Evolutionary conservation across 1,140 invertebrate species (phyloP).

Genomic region (Papilio helenus): DNA sequence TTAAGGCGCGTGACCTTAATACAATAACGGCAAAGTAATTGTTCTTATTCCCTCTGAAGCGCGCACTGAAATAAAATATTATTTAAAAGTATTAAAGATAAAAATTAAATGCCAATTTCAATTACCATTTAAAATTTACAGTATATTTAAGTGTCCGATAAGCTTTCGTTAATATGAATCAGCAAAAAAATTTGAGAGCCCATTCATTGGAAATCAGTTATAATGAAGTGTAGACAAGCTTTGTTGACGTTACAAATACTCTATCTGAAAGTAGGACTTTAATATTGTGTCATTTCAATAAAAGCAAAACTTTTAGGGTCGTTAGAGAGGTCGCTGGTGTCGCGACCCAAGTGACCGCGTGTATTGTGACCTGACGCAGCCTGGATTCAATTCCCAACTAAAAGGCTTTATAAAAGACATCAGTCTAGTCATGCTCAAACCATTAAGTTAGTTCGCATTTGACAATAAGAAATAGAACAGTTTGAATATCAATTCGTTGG

Average conservation of each 20-base stretch:
- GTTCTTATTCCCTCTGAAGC: neutral
- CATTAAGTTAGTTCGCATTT: neutral
- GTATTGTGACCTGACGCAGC: neutral
- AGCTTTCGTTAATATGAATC: neutral
- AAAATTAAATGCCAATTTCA: neutral
- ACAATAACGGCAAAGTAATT: conserved; percentile 7
- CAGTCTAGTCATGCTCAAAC: neutral
- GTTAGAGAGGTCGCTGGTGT: neutral
- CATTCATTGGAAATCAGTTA: too few species aligned
- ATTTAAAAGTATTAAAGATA: neutral
- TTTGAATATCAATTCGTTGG: neutral
- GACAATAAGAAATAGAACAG: neutral
- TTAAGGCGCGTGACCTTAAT: conserved; percentile 31
- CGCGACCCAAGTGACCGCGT: neutral
- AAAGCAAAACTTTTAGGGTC: too few species aligned
- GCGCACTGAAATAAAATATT: neutral
- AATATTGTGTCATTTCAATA: too few species aligned
- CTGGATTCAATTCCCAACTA: neutral
- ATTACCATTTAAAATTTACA: neutral
- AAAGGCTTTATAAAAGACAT: neutral
- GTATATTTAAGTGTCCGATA: neutral
- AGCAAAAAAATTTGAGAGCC: too few species aligned
- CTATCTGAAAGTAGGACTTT: too few species aligned
- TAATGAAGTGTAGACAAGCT: too few species aligned
- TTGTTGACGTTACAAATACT: too few species aligned